Percentiles rank a stretch among this genome's conserved stretches.
Evolutionary conservation across 2,888 invertebrate species (phyloP).

Genomic region (Drosophila recens): DNA sequence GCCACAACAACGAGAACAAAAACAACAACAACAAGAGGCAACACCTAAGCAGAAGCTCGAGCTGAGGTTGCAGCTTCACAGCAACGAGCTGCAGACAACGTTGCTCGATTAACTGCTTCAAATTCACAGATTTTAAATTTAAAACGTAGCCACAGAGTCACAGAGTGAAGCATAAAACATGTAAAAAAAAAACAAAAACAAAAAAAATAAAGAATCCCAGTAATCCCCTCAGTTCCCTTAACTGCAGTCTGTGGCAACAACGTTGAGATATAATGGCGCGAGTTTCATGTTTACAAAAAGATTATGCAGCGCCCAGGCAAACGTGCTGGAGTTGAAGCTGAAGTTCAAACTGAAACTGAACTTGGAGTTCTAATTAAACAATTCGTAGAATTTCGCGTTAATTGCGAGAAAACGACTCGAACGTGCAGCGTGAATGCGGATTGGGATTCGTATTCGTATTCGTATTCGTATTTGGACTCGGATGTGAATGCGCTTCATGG

Average conservation of each 20-base stretch:
- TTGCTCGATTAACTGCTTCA: conserved; percentile 82
- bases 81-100: conserved; percentile 64
- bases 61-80: conserved; percentile 11
- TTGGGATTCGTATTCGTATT: conserved; percentile 15
- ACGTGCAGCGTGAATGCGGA: conserved; percentile 66
- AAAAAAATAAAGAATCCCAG: conserved; percentile 17
- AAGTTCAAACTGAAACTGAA: conserved; percentile 29
- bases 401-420: conserved; percentile 85
- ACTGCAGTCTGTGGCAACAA: conserved; percentile 41
- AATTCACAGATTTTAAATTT: conserved; percentile 84
- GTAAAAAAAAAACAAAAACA: conserved; percentile 42
- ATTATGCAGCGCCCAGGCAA: conserved; percentile 76
- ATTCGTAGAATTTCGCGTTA: conserved; percentile 86
- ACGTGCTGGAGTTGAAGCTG: conserved; percentile 64
- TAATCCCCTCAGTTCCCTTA: conserved; percentile 20
- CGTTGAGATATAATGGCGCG: conserved; percentile 82
- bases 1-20: conserved; percentile 47
- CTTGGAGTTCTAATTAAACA: conserved; percentile 85
- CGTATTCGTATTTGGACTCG: conserved; percentile 7
- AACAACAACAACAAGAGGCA: conserved; percentile 34
- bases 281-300: conserved; percentile 84
- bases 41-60: conserved; percentile 72
- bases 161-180: conserved; percentile 42
- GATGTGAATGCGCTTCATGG: conserved; percentile 16
- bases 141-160: conserved; percentile 69